Evolutionary conservation across 1,140 invertebrate species (phyloP), one percentile per base, ranked within the genome.

Genomic region (Neomicropteryx cornuta): DNA sequence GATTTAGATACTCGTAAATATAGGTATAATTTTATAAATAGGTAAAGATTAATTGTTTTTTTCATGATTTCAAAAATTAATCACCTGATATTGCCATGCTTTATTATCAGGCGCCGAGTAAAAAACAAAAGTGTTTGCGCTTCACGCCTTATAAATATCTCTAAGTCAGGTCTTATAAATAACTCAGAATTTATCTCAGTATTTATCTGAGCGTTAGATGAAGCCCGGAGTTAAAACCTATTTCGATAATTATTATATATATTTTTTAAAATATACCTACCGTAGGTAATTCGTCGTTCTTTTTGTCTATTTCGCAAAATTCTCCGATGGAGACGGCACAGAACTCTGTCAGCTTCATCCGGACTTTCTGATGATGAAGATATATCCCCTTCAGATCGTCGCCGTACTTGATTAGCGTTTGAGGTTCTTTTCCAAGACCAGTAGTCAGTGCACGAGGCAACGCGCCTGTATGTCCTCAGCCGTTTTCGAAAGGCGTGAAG

Each of bases 281-380:
- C 43, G 14, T 51, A 50, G 38, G 52, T 33, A 34, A 47, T 46
- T 27, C 53, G 57, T 43, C 58, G 64, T 45, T 67, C 64, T 42
- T 62, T 55, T 18, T 58, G 52, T 49, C 63, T 68, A 48, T 66
- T 68, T 46, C 59, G 64, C 33, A 65, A 53, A 51, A 68, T 68
- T 44, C 66, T 56, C 44, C 66, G 55, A 48, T 60, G 62, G 34
- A 68, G 52, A 24, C 66, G 55, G 52, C 58, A 66, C 30, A 68
- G 58, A 42, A 68, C 58, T 36, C 62, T 46, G 47, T 68, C 66
- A 17, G 62, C 66, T 45, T 68, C 66, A 42, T 68, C 66, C 18
- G 66, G 51, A 52, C 64, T 68, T 44, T 68, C 66, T 18, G 66
- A 68, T 22, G 66, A 68, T 24, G 63, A 63, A 43, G 58, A 61